These are phyloP conservation scores for Hetaerina titia DNA, from an alignment of 2,888 invertebrate species.

Conservation along the genomic window DNA sequence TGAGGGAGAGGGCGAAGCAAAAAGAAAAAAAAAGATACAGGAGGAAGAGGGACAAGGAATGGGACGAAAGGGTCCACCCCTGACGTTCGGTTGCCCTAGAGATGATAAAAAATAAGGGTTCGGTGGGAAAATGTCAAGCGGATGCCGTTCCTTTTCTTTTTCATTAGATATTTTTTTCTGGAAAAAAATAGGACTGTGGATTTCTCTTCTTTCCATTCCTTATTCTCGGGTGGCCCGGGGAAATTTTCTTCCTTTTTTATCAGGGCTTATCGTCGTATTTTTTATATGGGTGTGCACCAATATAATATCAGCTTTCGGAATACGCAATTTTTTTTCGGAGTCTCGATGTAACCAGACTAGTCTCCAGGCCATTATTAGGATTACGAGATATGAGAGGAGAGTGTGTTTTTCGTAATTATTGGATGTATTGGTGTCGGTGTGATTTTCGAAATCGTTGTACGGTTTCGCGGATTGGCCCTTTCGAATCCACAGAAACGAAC, in stretches of 20 bases:
- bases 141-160: neutral
- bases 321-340: neutral
- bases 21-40: neutral
- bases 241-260: neutral
- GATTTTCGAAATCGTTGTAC: neutral
- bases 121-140: constrained; percentile 27
- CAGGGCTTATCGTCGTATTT: neutral
- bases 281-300: neutral
- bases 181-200: neutral
- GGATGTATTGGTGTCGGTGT: neutral
- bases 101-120: constrained; percentile 21
- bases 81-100: neutral
- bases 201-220: neutral
- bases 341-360: neutral
- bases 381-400: neutral
- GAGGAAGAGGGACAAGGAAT: neutral
- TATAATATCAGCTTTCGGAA: neutral
- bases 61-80: neutral
- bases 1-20: neutral
- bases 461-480: neutral
- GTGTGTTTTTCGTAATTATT: neutral
- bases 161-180: neutral
- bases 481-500: neutral
- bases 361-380: neutral
- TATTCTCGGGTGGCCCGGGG: neutral